A percentile compares a stretch with the other conserved stretches of the same genome.
Evolutionary conservation across 35 echinoderm and acorn worm species (phyloP).

Genomic region (Ptychodera flava): DNA sequence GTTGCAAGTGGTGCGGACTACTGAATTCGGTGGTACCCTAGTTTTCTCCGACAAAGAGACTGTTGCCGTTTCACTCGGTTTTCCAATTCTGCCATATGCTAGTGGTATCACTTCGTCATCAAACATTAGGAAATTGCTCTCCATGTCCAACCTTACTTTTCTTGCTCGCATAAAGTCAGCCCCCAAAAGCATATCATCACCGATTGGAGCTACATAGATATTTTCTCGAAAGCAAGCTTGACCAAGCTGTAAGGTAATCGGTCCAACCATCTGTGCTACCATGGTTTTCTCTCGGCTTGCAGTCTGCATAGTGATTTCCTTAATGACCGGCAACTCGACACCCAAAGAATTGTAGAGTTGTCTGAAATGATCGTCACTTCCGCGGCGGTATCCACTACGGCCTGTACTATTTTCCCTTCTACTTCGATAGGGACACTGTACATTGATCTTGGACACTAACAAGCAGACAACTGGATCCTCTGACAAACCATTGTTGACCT

Average conservation of each 20-base stretch:
- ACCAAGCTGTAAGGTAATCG: conserved; percentile 9
- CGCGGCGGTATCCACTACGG: neutral
- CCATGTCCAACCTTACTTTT: conserved; percentile 5
- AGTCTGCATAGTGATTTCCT: neutral
- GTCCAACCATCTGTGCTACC: conserved; percentile 19
- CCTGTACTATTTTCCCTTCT: neutral
- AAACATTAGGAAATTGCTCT: neutral
- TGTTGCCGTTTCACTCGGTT: neutral
- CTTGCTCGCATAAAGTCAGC: conserved; percentile 19
- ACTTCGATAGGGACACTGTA: neutral
- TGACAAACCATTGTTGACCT: neutral
- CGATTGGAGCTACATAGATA: conserved; percentile 44
- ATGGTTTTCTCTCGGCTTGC: conserved; percentile 6
- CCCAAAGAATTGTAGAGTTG: neutral
- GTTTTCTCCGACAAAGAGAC: conserved; percentile 5
- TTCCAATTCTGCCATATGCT: neutral
- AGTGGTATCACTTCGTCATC: conserved; percentile 17
- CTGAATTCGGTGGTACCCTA: conserved; percentile 23
- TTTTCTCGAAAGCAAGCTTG: neutral
- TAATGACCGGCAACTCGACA: neutral
- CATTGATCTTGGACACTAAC: neutral
- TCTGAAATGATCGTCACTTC: neutral
- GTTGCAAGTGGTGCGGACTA: conserved; percentile 3
- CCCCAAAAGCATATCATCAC: conserved; percentile 51
- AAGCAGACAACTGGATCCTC: neutral